Conservation (phyloP, 2,888 invertebrate genomes). For the Apamea epomidion region DNA sequence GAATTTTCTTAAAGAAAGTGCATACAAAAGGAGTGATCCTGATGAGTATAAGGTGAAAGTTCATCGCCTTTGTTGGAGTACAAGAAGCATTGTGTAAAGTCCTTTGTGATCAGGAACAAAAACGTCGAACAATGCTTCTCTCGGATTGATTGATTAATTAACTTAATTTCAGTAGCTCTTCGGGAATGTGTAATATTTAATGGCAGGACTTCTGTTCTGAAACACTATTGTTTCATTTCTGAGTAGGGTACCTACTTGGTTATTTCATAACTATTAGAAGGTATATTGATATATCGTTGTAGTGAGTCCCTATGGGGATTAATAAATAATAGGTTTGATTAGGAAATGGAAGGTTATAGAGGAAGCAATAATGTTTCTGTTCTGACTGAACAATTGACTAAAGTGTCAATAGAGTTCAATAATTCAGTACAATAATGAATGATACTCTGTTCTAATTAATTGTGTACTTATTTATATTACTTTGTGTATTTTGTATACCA, state of each 20-base stretch:
- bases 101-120: slow-evolving; percentile 82
- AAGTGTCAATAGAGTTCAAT: not conserved
- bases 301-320: slow-evolving; percentile 32
- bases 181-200: slow-evolving; percentile 70
- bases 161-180: slow-evolving; percentile 69
- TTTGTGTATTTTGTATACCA: not conserved
- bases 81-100: slow-evolving; percentile 72
- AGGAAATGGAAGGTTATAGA: not conserved
- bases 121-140: slow-evolving; percentile 79
- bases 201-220: slow-evolving; percentile 47
- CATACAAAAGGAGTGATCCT: slow-evolving; percentile 72
- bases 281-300: slow-evolving; percentile 35
- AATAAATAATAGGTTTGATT: slow-evolving; percentile 18
- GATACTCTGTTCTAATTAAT: not conserved
- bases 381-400: not conserved
- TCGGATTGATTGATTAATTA: slow-evolving; percentile 86
- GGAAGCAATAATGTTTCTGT: slow-evolving; percentile 1
- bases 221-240: slow-evolving; percentile 54
- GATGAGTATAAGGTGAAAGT: slow-evolving; percentile 77
- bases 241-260: slow-evolving; percentile 5
- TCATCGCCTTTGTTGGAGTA: slow-evolving; percentile 74
- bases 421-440: not conserved
- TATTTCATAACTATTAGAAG: slow-evolving; percentile 25
- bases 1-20: slow-evolving; percentile 58
- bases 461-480: too few species aligned